Evolutionary conservation across 1,140 invertebrate genomes (phyloP), one percentile per base, ranked within the genome.

Genomic region (Leptinotarsa lineolata): DNA sequence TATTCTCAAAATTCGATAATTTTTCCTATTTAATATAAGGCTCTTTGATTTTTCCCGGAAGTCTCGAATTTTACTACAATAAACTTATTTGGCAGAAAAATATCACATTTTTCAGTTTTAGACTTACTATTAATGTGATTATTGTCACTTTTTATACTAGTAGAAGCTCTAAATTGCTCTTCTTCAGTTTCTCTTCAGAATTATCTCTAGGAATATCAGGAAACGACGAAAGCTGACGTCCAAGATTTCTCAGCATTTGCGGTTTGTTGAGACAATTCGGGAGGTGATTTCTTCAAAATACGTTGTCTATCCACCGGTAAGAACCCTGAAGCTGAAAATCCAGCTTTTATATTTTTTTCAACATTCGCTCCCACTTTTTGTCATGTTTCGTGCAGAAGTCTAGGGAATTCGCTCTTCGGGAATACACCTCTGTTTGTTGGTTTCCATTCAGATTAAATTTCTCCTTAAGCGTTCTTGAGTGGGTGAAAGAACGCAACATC

Each of bases 371-470:
- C 54, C 12, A 70, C 68, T 58, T 16, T 68, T 48, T 68, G n/a
- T n/a, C 54, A 3, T n/a, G 20, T 18, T 45, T 20, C 20, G 3
- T 22, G 20, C 59, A 5, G 45, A 45, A 65, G 3, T 21, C 46
- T 20, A 3, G 60, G 63, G 24, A 70, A 61, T 48, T 61, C 64
- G 12, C 22, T 66, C 68, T 75, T 75, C 8, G 74, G 70, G 4
- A 77, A 20, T 8, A 73, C 67, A 61, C 59, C 59, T 20, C 11
- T 18, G 15, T 61, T 61, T 0, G 59, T 21, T 22, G 0, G 0
- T 67, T 67, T 67, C 65, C 39, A 67, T 18, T 67, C 65, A 8
- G 65, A 18, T n/a, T 44, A 45, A 12, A 67, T 45, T 39, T 39
- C 15, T 45, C 65, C 1, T 24, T 24, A 67, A 18, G 8, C 1